Evolutionary conservation across 1,140 invertebrate genomes (phyloP), one percentile per base, ranked within the genome.

Genomic region (Melanaphis sacchari): DNA sequence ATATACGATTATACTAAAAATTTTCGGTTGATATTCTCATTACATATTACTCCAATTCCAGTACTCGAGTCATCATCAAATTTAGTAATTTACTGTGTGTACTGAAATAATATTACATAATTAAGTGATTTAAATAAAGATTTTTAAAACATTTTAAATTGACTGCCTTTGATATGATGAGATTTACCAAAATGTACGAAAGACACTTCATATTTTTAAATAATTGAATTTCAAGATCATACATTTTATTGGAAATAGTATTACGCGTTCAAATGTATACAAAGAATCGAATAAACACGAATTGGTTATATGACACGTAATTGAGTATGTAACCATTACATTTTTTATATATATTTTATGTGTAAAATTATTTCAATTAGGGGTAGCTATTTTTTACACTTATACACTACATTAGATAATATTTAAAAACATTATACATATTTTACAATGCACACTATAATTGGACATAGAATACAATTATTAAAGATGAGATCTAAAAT

Each of bases 31-130:
- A 59, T 9, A 59, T 66, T 59, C 5, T n/a, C 15, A 66, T 66
- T n/a, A 66, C 31, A 4, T 1, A 66, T 31, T n/a, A 31, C 11
- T 66, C 31, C 11, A 5, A 66, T 15, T 15, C 59, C n/a, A 26
- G 24, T 26, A 26, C 24, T 7, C 0, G 24, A n/a, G 52, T 54
- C 54, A 4, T 59, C 8, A 59, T 31, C 9, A 59, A 59, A 31
- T 3, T 1, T 11, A 4, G 11, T 8, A 5, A n/a, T 11, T 0
- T 66, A 66, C 11, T n/a, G 4, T 11, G 22, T n/a, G 0, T n/a
- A n/a, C 11, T 66, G 11, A 66, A n/a, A 66, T 66, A 66, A 11
- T 59, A n/a, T 59, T 9, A n/a, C 9, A 66, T 59, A 9, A n/a
- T n/a, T n/a, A 4, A 18, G 11, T 66, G 59, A n/a, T 66, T 66